These are phyloP conservation scores for Chrysomallon squamiferum DNA, from an alignment of 1,140 invertebrate genomes.

Conservation along the genomic window DNA sequence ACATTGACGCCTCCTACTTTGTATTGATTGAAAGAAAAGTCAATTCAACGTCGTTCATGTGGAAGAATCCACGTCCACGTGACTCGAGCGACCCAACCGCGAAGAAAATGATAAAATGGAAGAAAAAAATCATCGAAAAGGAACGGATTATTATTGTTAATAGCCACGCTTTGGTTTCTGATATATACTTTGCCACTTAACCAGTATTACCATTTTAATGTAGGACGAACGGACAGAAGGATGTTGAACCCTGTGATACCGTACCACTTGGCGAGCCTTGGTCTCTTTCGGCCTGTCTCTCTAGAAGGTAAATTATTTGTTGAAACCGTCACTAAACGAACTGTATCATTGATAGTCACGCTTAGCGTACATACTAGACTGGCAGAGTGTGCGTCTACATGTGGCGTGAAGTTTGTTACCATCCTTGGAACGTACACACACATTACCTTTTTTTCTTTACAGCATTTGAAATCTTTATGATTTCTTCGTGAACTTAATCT, in stretches of 20 bases:
- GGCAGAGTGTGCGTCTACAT: slow-evolving; percentile 3
- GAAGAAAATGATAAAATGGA: background rate
- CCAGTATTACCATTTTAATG: background rate
- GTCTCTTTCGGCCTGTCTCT: slow-evolving; percentile 40
- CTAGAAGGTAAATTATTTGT: slow-evolving; percentile 41
- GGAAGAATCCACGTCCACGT: slow-evolving; percentile 1
- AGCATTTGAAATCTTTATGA: too few species aligned
- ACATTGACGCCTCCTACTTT: too few species aligned
- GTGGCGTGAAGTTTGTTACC: slow-evolving; percentile 4
- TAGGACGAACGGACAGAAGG: background rate
- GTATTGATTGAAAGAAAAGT: too few species aligned
- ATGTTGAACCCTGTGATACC: slow-evolving; percentile 48
- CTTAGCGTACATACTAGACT: background rate
- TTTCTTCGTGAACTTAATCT: too few species aligned
- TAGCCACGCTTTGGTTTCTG: background rate
- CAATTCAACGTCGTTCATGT: slow-evolving; percentile 4
- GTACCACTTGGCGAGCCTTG: slow-evolving; percentile 47
- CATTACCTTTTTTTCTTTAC: too few species aligned
- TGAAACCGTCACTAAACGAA: background rate
- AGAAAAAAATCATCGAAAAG: background rate
- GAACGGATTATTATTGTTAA: background rate
- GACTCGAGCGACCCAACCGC: slow-evolving; percentile 2
- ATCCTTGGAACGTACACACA: background rate
- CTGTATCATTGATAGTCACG: background rate
- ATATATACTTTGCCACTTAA: background rate